phyloP scores from a whole-genome alignment of 1,140 invertebrate genomes.

The Brachionus calyciflorus region DNA sequence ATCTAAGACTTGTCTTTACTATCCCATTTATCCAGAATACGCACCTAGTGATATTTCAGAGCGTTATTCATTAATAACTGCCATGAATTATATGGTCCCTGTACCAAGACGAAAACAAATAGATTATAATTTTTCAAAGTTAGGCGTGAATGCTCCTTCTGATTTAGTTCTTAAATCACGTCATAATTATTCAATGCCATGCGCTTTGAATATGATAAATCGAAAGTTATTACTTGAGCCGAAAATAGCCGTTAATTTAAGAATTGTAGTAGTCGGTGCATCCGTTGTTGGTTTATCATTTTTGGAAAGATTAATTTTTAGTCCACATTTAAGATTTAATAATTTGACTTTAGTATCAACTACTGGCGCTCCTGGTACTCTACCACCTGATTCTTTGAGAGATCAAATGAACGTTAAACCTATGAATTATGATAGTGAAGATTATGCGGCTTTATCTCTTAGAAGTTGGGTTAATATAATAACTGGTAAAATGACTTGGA shows the following conservation, averaged over 20 bases:
- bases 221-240: slow-evolving; percentile 59
- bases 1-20: slow-evolving; percentile 59
- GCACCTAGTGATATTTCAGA: slow-evolving; percentile 47
- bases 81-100: slow-evolving; percentile 58
- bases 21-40: slow-evolving; percentile 57
- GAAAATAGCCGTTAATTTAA: slow-evolving; percentile 62
- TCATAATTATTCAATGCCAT: slow-evolving; percentile 12
- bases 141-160: slow-evolving; percentile 59
- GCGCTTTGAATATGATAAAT: slow-evolving; percentile 57
- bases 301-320: slow-evolving; percentile 51
- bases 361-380: slow-evolving; percentile 66
- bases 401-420: slow-evolving; percentile 52
- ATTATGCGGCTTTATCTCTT: slow-evolving; percentile 50
- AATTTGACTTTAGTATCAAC: slow-evolving; percentile 66
- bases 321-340: slow-evolving; percentile 60
- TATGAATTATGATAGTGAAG: neutral
- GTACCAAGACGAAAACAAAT: slow-evolving; percentile 58
- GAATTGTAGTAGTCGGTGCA: slow-evolving; percentile 72
- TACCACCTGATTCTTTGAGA: slow-evolving; percentile 53
- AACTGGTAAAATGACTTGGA: slow-evolving; percentile 58
- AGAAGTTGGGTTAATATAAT: slow-evolving; percentile 59
- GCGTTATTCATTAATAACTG: slow-evolving; percentile 55
- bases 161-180: slow-evolving; percentile 53
- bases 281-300: slow-evolving; percentile 67
- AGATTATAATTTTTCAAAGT: slow-evolving; percentile 54